Percentiles rank a stretch among this genome's conserved stretches.
Evolutionary conservation across 2,888 invertebrate species (phyloP).

Genomic region (Liodrosophila aerea): DNA sequence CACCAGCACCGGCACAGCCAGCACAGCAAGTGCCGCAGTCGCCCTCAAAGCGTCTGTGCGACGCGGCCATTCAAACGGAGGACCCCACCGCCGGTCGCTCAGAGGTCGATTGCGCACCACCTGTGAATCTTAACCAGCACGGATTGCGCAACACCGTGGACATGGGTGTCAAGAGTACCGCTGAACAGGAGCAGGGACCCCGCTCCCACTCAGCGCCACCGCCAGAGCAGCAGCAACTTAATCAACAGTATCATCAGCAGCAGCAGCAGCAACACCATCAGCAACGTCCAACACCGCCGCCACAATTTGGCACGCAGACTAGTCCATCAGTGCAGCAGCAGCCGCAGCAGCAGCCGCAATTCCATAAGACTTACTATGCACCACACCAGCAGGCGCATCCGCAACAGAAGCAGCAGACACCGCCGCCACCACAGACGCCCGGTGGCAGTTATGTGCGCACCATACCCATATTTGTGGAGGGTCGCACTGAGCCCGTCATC

Average conservation of each 20-base stretch:
- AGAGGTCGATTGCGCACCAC: constrained; percentile 72
- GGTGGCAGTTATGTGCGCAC: constrained; percentile 86
- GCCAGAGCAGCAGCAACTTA: constrained; percentile 80
- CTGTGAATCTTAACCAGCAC: constrained; percentile 85
- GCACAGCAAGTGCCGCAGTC: constrained; percentile 61
- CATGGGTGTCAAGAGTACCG: constrained; percentile 86
- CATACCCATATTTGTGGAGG: constrained; percentile 94
- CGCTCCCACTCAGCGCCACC: constrained; percentile 92
- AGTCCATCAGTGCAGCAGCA: constrained; percentile 76
- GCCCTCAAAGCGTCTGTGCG: constrained; percentile 79
- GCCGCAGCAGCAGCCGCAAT: constrained; percentile 54
- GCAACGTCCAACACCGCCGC: constrained; percentile 54
- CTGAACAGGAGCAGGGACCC: constrained; percentile 84
- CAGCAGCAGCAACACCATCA: constrained; percentile 60
- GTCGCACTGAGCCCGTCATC: constrained; percentile 90
- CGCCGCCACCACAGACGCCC: constrained; percentile 78
- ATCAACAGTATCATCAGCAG: constrained; percentile 59
- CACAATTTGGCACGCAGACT: constrained; percentile 77
- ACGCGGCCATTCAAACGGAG: constrained; percentile 83
- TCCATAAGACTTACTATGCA: constrained; percentile 53
- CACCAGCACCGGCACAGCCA: constrained; percentile 21
- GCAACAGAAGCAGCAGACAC: constrained; percentile 72
- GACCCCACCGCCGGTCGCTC: constrained; percentile 67
- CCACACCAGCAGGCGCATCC: constrained; percentile 68
- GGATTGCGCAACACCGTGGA: constrained; percentile 90